phyloP scores from a whole-genome alignment of 2,888 invertebrate genomes.

The Caenorhabditis japonica region DNA sequence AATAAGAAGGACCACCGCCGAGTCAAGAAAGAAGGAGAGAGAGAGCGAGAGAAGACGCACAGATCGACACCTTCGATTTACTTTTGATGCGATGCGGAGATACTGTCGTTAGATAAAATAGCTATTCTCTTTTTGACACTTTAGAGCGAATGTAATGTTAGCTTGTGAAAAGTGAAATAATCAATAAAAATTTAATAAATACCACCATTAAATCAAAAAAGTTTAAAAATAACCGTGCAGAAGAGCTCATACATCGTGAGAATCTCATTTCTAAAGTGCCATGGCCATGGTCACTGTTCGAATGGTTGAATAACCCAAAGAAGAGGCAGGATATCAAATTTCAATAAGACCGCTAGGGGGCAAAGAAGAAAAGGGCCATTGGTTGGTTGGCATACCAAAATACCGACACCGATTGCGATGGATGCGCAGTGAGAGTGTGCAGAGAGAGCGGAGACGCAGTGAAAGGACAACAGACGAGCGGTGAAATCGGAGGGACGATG shows the following conservation, averaged over 20 bases:
- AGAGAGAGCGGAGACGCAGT: conserved; percentile 6
- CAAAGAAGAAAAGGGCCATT: conserved; percentile 22
- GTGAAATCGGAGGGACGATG: conserved; percentile 4
- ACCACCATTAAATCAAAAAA: neutral
- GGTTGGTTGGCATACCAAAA: conserved; percentile 34
- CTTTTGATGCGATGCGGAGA: conserved; percentile 39
- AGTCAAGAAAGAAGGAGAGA: conserved; percentile 6
- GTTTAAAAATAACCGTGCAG: conserved; percentile 17
- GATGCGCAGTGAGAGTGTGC: conserved; percentile 19
- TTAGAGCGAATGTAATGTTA: conserved; percentile 10
- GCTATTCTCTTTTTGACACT: conserved; percentile 23
- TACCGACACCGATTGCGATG: conserved; percentile 17
- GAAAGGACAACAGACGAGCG: conserved; percentile 23
- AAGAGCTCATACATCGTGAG: conserved; percentile 2
- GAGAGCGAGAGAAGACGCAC: conserved; percentile 8
- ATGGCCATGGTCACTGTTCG: neutral
- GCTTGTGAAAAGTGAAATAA: conserved; percentile 10
- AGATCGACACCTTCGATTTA: conserved; percentile 32
- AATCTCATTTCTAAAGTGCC: neutral
- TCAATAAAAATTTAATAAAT: conserved; percentile 10
- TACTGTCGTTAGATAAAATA: conserved; percentile 44
- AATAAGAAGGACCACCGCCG: conserved; percentile 8
- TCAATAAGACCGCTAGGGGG: conserved; percentile 35
- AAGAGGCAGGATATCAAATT: conserved; percentile 18
- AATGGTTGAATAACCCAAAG: neutral